Base-by-base conservation (phyloP, 2,113 vertebrate genomes). In the Clinocottus analis region DNA sequence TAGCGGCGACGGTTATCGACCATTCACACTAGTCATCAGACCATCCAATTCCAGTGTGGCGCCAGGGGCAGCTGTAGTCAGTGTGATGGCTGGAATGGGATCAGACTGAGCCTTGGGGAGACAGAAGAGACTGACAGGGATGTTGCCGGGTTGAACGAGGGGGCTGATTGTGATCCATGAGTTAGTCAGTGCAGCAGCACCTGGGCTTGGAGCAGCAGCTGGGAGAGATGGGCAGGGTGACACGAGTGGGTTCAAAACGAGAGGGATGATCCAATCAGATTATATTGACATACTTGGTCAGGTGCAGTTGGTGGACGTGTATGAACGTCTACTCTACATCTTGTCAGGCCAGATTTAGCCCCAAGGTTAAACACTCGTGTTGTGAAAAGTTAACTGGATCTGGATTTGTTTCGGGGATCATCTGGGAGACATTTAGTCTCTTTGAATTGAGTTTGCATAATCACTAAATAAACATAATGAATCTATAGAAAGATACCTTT, bases 131-230 rank as follows among this genome's bases (percentile, higher is more conserved):
- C 83, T 88, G 90, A 91, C 86, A 89, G 81, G 85, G 80, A 91
- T 89, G 91, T 86, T 90, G 77, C 85, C 5, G 72, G 76, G 80
- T 76, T 91, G 89, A 90, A 90, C 68, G 75, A 91, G 75, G 75
- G 80, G 87, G 64, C 77, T 93, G 92, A 93, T 93, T 94, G 91
- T 93, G 93, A 94, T 94, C 90, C 91, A 94, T 93, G 92, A 90
- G 86, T 86, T 55, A 71, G 92, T 85, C 82, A 58, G 79, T 5
- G 69, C 58, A 43, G 85, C 74, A 87, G 86, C 91, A 92, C 90
- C 92, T 93, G 91, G 86, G 87, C 84, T 89, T 82, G 80, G 70
- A 92, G 82, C 72, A 91, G 90, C 87, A 90, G 91, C 87, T 82
- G 82, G 87, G 66, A 72, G 79, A 90, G 61, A 86, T 39, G 75